Percentiles rank a stretch among this genome's conserved stretches.
Conservation (phyloP, 2,113 vertebrate species). For the Polypterus senegalus region DNA sequence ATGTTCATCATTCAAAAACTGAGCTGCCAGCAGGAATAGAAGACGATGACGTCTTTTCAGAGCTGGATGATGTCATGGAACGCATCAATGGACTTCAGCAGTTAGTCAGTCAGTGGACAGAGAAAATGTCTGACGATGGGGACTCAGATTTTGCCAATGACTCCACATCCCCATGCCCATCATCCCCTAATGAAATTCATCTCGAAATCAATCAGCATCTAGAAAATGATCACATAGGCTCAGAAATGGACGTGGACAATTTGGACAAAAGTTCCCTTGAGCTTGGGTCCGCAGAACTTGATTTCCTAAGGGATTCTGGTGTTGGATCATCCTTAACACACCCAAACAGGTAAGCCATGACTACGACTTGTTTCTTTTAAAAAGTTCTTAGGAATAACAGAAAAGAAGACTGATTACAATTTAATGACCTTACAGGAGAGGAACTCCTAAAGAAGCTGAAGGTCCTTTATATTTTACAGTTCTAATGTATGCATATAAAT, state of each 20-base stretch:
- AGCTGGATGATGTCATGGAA: constrained; percentile 63
- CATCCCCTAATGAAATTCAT: constrained; percentile 46
- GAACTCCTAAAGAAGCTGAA: too few relatives aligned
- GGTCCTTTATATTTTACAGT: too few relatives aligned
- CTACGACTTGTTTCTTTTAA: too few relatives aligned
- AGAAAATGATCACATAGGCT: constrained; percentile 18
- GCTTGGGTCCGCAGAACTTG: constrained; percentile 16
- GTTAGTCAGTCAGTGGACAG: constrained; percentile 59
- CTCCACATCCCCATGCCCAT: constrained; percentile 40
- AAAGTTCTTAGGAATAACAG: too few relatives aligned
- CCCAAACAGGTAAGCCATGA: constrained; percentile 51
- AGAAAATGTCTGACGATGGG: constrained; percentile 53
- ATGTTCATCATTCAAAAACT: constrained; percentile 7
- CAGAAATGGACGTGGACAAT: constrained; percentile 17
- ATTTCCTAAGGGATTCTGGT: constrained; percentile 20
- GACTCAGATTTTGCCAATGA: constrained; percentile 46
- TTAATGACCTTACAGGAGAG: too few relatives aligned
- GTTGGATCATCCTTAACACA: constrained; percentile 17
- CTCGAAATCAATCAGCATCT: constrained; percentile 40
- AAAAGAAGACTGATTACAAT: too few relatives aligned
- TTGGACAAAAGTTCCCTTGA: constrained; percentile 23
- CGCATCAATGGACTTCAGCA: constrained; percentile 60
- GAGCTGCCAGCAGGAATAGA: constrained; percentile 14
- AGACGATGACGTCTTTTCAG: constrained; percentile 60
- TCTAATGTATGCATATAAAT: too few relatives aligned